phyloP scores from a whole-genome alignment of 2,797 vertebrate genomes.

The Tiaroga cobitis region DNA sequence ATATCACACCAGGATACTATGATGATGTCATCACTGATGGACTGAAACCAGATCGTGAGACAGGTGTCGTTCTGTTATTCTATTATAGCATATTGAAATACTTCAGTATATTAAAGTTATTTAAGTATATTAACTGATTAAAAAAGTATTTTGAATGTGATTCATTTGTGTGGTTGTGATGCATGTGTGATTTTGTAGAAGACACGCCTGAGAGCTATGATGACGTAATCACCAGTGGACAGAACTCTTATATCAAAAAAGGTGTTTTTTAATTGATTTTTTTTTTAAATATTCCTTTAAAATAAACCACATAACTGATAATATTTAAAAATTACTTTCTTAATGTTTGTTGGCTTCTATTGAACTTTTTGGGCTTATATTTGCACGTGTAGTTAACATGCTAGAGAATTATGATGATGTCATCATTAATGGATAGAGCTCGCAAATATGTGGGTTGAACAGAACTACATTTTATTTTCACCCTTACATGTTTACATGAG shows the following conservation, averaged over 20 bases:
- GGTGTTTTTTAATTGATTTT: not conserved
- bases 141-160: no score
- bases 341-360: not conserved
- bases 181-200: not conserved
- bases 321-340: no score
- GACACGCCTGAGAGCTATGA: not conserved
- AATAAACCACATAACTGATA: no score
- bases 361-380: not conserved
- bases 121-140: no score
- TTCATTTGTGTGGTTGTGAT: no score
- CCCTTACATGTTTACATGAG: no score
- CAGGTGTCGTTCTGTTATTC: not conserved
- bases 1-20: not conserved
- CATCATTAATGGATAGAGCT: not conserved
- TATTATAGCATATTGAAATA: not conserved
- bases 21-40: slow-evolving; percentile 36
- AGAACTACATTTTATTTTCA: no score
- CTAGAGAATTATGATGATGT: slow-evolving; percentile 26
- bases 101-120: not conserved
- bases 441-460: not conserved
- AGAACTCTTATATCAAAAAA: not conserved
- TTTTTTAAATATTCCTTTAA: no score
- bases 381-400: not conserved
- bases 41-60: not conserved
- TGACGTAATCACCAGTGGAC: not conserved